Percentiles rank a stretch among this genome's conserved stretches.
Evolutionary conservation across 1,140 invertebrate genomes (phyloP).

Genomic region (Drosophila saltans): DNA sequence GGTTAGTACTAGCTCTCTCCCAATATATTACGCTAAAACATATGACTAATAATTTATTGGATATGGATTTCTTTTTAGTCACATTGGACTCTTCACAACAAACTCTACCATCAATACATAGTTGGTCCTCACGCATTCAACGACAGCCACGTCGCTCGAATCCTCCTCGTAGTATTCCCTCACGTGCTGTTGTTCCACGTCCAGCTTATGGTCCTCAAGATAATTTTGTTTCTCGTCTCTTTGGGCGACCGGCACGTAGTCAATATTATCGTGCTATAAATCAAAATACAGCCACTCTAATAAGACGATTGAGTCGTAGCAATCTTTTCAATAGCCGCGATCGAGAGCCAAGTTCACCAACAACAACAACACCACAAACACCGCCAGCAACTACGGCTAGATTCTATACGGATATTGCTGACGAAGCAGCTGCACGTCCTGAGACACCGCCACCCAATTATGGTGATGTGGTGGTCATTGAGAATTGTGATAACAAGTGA

Average conservation of each 20-base stretch:
- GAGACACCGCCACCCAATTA: slow-evolving; percentile 77
- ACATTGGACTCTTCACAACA: slow-evolving; percentile 46
- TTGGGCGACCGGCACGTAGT: slow-evolving; percentile 72
- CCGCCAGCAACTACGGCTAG: slow-evolving; percentile 38
- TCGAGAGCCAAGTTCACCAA: slow-evolving; percentile 47
- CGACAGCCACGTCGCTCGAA: slow-evolving; percentile 60
- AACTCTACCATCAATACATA: slow-evolving; percentile 49
- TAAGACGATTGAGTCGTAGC: slow-evolving; percentile 75
- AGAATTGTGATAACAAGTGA: slow-evolving; percentile 75
- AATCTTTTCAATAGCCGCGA: slow-evolving; percentile 72
- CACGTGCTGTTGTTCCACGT: slow-evolving; percentile 51
- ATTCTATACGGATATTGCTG: slow-evolving; percentile 54
- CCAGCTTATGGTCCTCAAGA: slow-evolving; percentile 64
- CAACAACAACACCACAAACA: slow-evolving; percentile 38
- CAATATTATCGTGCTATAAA: slow-evolving; percentile 79
- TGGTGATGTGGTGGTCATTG: slow-evolving; percentile 73
- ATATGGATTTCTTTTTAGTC: slow-evolving; percentile 21
- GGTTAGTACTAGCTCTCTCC: slow-evolving; percentile 15
- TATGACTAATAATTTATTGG: not conserved
- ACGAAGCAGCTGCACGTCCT: slow-evolving; percentile 42
- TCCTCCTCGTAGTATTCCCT: slow-evolving; percentile 30
- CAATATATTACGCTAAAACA: not conserved
- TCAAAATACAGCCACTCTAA: slow-evolving; percentile 76
- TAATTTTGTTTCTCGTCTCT: slow-evolving; percentile 71
- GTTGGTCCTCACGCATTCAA: slow-evolving; percentile 39